Evolutionary conservation across 2,888 invertebrate genomes (phyloP).

Genomic region (Eumacrocentrus americanus): DNA sequence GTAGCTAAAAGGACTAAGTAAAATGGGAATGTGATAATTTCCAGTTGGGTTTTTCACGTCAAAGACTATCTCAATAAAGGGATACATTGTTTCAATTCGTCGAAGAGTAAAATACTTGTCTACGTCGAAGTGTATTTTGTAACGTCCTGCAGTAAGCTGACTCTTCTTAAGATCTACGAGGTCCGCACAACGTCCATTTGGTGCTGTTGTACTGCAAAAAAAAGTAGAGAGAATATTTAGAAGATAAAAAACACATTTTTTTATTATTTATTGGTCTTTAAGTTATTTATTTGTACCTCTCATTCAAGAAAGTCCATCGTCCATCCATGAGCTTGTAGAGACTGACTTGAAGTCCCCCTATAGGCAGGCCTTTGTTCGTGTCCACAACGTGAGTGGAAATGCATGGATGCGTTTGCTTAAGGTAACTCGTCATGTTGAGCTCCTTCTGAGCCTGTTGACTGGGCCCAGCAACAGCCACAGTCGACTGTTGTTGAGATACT

Average conservation of each 20-base stretch:
- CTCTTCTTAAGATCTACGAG: constrained; percentile 65
- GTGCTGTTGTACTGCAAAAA: constrained; percentile 64
- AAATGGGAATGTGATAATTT: constrained; percentile 78
- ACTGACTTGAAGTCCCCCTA: constrained; percentile 70
- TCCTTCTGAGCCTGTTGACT: constrained; percentile 37
- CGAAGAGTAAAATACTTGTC: constrained; percentile 71
- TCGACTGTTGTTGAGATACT: neutral
- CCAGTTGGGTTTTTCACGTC: constrained; percentile 68
- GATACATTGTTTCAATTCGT: constrained; percentile 73
- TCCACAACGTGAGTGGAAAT: constrained; percentile 80
- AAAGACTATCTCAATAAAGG: constrained; percentile 79
- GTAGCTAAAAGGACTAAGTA: constrained; percentile 78
- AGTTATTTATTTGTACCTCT: too few relatives aligned
- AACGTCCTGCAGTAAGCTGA: constrained; percentile 71
- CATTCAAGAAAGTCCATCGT: constrained; percentile 73
- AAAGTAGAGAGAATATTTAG: constrained; percentile 5
- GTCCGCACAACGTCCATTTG: constrained; percentile 72
- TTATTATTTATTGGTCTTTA: neutral
- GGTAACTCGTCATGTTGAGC: neutral
- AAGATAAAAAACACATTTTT: constrained; percentile 19
- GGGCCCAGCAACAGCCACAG: constrained; percentile 31
- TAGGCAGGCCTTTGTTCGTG: constrained; percentile 72
- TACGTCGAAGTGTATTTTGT: constrained; percentile 77
- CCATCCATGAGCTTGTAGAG: constrained; percentile 71
- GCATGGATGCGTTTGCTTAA: constrained; percentile 61